Evolutionary conservation across 2,888 invertebrate species (phyloP).

Genomic region (Epistrophella euchroma): DNA sequence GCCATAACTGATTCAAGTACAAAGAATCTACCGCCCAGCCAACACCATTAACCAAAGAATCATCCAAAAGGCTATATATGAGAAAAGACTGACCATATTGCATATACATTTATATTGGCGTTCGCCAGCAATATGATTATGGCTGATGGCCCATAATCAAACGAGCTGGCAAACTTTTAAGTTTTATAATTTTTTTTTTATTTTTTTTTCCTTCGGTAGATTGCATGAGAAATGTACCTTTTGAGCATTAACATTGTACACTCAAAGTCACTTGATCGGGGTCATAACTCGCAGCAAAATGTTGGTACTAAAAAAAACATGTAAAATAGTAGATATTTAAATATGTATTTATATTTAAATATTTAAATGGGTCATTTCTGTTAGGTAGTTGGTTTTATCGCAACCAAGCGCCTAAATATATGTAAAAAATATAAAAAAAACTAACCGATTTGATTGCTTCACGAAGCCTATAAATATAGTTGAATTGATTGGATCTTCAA

Average conservation of each 20-base stretch:
- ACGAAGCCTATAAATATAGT: too few species aligned
- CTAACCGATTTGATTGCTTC: too few species aligned
- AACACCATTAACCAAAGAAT: conserved; percentile 36
- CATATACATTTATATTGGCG: conserved; percentile 48
- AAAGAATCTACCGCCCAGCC: conserved; percentile 54
- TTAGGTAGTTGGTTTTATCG: too few species aligned
- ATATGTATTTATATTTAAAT: too few species aligned
- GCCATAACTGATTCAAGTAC: conserved; percentile 70
- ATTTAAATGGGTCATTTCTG: too few species aligned
- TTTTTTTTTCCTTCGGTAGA: conserved; percentile 7
- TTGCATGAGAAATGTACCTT: conserved; percentile 47
- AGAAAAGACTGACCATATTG: conserved; percentile 24
- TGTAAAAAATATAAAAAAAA: too few species aligned
- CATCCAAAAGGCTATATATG: conserved; percentile 13
- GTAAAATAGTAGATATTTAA: too few species aligned
- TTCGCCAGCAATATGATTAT: conserved; percentile 48
- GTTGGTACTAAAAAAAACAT: too few species aligned
- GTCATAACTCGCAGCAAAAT: background rate
- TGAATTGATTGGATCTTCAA: too few species aligned
- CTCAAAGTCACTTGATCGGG: background rate
- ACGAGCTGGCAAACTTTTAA: conserved; percentile 65
- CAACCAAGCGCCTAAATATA: too few species aligned
- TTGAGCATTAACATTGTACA: conserved; percentile 6
- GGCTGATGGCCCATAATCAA: conserved; percentile 55
- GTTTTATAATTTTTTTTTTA: conserved; percentile 31